A percentile compares a stretch with the other conserved stretches of the same genome.
phyloP scores from a whole-genome alignment of 2,797 vertebrate species.

The Siniperca scherzeri region DNA sequence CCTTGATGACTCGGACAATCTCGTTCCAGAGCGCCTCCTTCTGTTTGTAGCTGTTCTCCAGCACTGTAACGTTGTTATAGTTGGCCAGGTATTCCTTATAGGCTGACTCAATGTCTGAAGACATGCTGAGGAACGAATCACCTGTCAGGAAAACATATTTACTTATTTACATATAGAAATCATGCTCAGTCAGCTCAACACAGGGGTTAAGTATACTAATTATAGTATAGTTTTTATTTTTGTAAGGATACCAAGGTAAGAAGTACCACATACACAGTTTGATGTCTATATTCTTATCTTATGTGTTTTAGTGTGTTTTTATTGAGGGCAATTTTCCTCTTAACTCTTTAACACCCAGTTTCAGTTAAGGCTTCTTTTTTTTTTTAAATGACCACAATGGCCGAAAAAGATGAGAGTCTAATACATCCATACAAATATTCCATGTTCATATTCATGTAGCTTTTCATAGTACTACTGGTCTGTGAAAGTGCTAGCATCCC shows the following conservation, averaged over 20 bases:
- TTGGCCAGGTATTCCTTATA: slow-evolving; percentile 93
- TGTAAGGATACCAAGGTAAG: not conserved
- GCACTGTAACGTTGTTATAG: slow-evolving; percentile 87
- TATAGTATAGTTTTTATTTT: not conserved
- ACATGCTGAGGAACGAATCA: slow-evolving; percentile 90
- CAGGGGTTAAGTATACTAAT: too few species aligned
- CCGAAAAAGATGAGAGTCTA: too few species aligned
- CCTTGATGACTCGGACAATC: slow-evolving; percentile 86
- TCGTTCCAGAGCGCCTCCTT: slow-evolving; percentile 88
- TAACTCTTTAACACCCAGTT: too few species aligned
- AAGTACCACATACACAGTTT: not conserved
- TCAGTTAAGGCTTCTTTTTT: too few species aligned
- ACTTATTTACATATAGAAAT: not conserved
- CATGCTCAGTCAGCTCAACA: not conserved
- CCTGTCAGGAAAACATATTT: slow-evolving; percentile 79
- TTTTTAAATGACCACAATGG: too few species aligned
- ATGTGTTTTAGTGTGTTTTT: not conserved
- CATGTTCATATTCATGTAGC: too few species aligned
- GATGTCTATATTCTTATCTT: too few species aligned
- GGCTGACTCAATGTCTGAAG: slow-evolving; percentile 89
- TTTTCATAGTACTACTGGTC: too few species aligned
- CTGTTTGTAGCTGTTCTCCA: slow-evolving; percentile 91
- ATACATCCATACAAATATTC: too few species aligned
- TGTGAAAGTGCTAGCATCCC: too few species aligned
- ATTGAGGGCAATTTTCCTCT: too few species aligned